A percentile compares a stretch with the other conserved stretches of the same genome.
Conservation (phyloP, 2,888 invertebrate genomes). For the Drosophila fungiperda region DNA sequence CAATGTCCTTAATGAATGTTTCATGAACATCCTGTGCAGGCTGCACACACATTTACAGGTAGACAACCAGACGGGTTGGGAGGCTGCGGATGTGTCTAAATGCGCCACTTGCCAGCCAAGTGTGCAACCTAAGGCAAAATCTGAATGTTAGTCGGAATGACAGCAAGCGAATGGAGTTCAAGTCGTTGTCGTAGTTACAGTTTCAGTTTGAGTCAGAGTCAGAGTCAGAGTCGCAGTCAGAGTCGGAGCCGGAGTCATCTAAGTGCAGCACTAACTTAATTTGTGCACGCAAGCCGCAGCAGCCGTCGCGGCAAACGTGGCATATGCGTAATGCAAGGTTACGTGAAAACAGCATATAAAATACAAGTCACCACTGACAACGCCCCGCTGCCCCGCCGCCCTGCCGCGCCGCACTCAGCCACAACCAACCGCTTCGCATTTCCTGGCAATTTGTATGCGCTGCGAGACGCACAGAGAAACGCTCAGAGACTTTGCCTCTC, state of each 20-base stretch:
- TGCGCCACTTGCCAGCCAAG: conserved; percentile 46
- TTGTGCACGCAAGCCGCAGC: conserved; percentile 64
- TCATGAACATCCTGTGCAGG: conserved; percentile 74
- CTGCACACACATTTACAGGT: conserved; percentile 5
- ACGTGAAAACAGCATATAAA: conserved; percentile 33
- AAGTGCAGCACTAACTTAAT: conserved; percentile 77
- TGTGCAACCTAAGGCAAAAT: conserved; percentile 18
- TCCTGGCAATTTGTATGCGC: conserved; percentile 41
- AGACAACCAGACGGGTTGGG: conserved; percentile 2
- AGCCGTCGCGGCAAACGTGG: conserved; percentile 48
- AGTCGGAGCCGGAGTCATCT: conserved; percentile 22
- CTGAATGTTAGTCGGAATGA: neutral
- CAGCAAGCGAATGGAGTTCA: conserved; percentile 4
- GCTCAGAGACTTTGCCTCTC: neutral
- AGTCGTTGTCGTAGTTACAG: conserved; percentile 6
- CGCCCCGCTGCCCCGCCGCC: neutral
- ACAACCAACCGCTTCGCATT: conserved; percentile 21
- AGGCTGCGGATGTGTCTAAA: conserved; percentile 39
- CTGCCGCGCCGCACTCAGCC: neutral
- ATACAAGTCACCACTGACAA: conserved; percentile 13
- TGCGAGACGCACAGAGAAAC: conserved; percentile 11
- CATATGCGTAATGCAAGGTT: conserved; percentile 68
- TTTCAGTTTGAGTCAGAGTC: neutral
- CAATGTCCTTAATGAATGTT: conserved; percentile 83
- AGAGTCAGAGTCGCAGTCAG: neutral